Evolutionary conservation across 1,140 invertebrate species (phyloP), one percentile per base, ranked within the genome.

Genomic region (Trichonephila clavata): DNA sequence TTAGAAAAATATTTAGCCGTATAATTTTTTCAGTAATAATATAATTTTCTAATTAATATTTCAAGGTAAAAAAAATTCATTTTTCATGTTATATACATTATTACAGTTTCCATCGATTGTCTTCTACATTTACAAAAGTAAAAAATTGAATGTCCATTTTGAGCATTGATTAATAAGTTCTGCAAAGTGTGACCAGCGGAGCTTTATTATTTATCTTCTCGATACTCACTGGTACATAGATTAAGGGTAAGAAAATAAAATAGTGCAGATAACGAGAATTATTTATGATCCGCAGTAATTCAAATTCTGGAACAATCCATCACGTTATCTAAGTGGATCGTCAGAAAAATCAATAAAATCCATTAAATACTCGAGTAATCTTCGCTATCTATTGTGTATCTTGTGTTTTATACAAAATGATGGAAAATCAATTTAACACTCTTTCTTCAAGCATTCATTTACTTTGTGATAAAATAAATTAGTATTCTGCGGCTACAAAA

Each of bases 331-430:
- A 77, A 77, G 18, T 32, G 27, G 32, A 18, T 77, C 32, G 14
- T 39, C 71, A 32, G 71, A 77, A 77, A 68, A 77, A 77, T 77
- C 71, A 32, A 77, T 77, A 77, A 63, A 77, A 77, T 77, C 71
- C 71, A 77, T 77, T 77, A 77, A 32, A 77, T 32, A 27, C 3
- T 77, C 16, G 7, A 77, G 4, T 32, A 32, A 39, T 77, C 71
- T 39, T 2, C 50, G 10, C 50, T 50, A 10, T 50, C 50, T 50
- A 50, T 50, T 50, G 50, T 50, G 50, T 50, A 50, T 50, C 50
- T 50, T 50, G 50, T 50, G 50, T 50, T 50, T 10, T 10, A n/a
- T n/a, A 50, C 7, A 50, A 84, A 84, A 14, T 14, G 71, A 32
- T 3, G 32, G 7, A 39, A 32, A 39, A 77, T 77, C 27, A 27